phyloP scores from a whole-genome alignment of 2,797 vertebrate species.

The Centroberyx gerrardi region DNA sequence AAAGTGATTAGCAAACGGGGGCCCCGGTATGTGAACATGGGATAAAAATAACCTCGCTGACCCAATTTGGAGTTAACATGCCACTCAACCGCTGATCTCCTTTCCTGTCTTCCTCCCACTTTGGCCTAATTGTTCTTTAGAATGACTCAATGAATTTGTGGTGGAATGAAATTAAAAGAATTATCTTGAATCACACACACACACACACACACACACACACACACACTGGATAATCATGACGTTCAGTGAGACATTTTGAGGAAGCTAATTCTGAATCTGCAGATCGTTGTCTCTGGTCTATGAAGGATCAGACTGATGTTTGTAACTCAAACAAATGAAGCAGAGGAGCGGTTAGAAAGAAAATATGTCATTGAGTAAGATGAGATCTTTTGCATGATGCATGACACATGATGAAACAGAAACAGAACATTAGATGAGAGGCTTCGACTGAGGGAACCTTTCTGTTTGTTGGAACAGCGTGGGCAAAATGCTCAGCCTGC shows the following conservation, averaged over 20 bases:
- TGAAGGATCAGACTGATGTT: not conserved
- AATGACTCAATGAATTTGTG: not conserved
- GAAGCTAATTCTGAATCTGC: not conserved
- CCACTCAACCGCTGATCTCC: slow-evolving; percentile 46
- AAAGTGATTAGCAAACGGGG: slow-evolving; percentile 84
- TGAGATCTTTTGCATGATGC: slow-evolving; percentile 51
- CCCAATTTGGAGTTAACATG: slow-evolving; percentile 74
- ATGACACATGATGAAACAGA: slow-evolving; percentile 60
- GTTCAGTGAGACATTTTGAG: not conserved
- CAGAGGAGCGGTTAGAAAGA: slow-evolving; percentile 26
- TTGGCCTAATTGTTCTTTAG: slow-evolving; percentile 52
- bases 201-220: too few species aligned
- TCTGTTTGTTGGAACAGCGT: slow-evolving; percentile 19
- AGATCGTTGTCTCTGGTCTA: not conserved
- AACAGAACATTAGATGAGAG: slow-evolving; percentile 57
- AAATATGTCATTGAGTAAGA: slow-evolving; percentile 42
- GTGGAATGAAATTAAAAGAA: not conserved
- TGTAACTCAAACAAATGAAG: slow-evolving; percentile 17
- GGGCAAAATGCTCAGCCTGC: slow-evolving; percentile 11
- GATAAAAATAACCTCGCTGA: slow-evolving; percentile 84
- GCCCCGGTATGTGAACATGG: slow-evolving; percentile 68
- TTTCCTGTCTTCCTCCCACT: slow-evolving; percentile 29
- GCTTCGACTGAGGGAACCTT: slow-evolving; percentile 13
- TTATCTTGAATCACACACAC: too few species aligned
- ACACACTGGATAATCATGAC: not conserved